Conservation (phyloP, 1,140 invertebrate species). For the Nomia melanderi region DNA sequence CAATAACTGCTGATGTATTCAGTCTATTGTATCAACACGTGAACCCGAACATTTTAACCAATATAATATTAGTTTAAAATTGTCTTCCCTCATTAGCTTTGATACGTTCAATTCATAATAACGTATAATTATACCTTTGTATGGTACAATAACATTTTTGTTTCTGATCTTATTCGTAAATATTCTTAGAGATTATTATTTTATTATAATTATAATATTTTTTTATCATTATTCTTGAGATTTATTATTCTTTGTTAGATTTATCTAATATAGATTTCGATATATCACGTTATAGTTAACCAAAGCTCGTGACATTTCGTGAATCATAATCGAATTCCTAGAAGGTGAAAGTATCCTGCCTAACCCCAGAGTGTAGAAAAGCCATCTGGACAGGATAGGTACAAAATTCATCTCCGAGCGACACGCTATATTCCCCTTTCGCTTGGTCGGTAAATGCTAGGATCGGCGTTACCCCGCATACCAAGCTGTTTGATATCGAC, state of each 20-base stretch:
- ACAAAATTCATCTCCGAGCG: slow-evolving; percentile 40
- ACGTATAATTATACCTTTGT: too few relatives aligned
- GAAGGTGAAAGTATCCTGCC: slow-evolving; percentile 6
- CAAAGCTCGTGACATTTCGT: background rate
- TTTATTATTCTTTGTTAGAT: background rate
- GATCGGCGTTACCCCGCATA: slow-evolving; percentile 40
- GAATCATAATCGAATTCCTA: background rate
- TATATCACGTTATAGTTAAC: background rate
- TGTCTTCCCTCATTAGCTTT: background rate
- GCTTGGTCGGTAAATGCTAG: slow-evolving; percentile 49
- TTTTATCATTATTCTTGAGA: background rate
- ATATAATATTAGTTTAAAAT: background rate
- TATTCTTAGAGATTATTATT: too few relatives aligned
- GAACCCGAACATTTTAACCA: slow-evolving; percentile 18
- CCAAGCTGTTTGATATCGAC: slow-evolving; percentile 48
- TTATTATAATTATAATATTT: too few relatives aligned
- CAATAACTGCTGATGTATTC: background rate
- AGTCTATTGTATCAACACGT: slow-evolving; percentile 10
- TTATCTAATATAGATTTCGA: background rate
- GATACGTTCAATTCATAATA: too few relatives aligned
- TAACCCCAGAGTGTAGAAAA: slow-evolving; percentile 22
- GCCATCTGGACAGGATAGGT: slow-evolving; percentile 41
- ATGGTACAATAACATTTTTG: too few relatives aligned
- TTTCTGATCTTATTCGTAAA: too few relatives aligned
- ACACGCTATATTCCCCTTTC: slow-evolving; percentile 29